Evolutionary conservation across 2,113 vertebrate species (phyloP).

Genomic region (Heterochromis multidens): DNA sequence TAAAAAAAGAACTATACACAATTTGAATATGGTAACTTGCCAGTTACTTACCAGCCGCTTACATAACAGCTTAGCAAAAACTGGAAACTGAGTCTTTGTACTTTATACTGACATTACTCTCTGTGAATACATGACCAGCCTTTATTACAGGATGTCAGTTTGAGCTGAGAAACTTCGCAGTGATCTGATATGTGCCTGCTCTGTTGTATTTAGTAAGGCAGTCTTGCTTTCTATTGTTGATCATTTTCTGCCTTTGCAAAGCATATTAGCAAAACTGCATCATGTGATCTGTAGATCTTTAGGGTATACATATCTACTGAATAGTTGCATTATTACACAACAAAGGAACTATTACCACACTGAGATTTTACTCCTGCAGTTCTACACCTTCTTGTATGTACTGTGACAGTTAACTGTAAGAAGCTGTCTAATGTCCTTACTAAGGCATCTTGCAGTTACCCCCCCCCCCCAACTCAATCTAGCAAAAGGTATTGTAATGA

Average conservation of each 20-base stretch:
- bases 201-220: neutral
- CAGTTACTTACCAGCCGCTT: neutral
- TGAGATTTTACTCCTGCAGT: neutral
- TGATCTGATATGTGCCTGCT: neutral
- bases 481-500: neutral
- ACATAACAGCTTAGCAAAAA: neutral
- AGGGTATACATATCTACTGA: neutral
- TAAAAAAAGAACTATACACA: neutral
- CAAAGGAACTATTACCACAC: neutral
- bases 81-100: neutral
- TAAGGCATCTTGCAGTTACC: neutral
- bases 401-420: neutral
- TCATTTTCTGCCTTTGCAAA: neutral
- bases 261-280: neutral
- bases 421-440: neutral
- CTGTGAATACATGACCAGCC: too few species aligned
- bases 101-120: neutral
- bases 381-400: accelerated
- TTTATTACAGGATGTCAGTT: neutral
- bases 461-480: neutral
- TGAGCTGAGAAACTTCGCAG: neutral
- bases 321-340: accelerated
- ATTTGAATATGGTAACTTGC: neutral
- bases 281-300: neutral
- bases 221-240: neutral